Evolutionary conservation across 2,888 invertebrate species (phyloP), one percentile per base, ranked within the genome.

Genomic region (Drosophila fungiperda): DNA sequence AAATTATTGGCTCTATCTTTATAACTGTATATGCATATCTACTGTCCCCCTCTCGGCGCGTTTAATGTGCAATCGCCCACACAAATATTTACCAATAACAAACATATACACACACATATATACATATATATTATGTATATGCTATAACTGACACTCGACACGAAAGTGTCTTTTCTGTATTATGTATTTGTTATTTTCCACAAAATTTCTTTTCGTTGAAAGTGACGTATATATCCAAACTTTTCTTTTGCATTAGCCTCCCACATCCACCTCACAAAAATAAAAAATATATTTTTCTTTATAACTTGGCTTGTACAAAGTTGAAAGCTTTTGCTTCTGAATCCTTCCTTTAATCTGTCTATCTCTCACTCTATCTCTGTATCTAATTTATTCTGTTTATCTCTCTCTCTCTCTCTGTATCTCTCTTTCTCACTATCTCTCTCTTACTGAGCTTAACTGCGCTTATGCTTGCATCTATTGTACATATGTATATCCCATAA

Each of bases 11-110:
- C 60, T 81, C 72, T 74, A 68, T 68, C 52, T 70, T 62, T 78
- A 55, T 59, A 67, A 49, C 7, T 49, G n/a, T 54, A 17, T 65
- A 67, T 79, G 68, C 55, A 62, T 65, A 70, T 68, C 32, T 45
- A n/a, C 57, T 68, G 36, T 64, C 55, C 26, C 60, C 48, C 64
- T 68, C 57, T 65, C 49, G 20, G n/a, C 26, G 20, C 61, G 36
- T 64, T 54, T 63, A 70, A 80, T 68, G 68, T 80, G 80, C 79
- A 80, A 54, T 63, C 77, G 58, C 73, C 76, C 40, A 72, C 73
- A 52, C 45, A 45, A 45, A 45, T 45, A 45, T 45, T 45, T 45
- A 45, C 69, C 29, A 33, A 26, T 58, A n/a, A 54, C 11, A 54
- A 11, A 59, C 58, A 26, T 9, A 38, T 2, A 3, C 29, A 68